A percentile compares a stretch with the other conserved stretches of the same genome.
phyloP scores from a whole-genome alignment of 2,113 vertebrate genomes.

The Mesembrinibis cayennensis region DNA sequence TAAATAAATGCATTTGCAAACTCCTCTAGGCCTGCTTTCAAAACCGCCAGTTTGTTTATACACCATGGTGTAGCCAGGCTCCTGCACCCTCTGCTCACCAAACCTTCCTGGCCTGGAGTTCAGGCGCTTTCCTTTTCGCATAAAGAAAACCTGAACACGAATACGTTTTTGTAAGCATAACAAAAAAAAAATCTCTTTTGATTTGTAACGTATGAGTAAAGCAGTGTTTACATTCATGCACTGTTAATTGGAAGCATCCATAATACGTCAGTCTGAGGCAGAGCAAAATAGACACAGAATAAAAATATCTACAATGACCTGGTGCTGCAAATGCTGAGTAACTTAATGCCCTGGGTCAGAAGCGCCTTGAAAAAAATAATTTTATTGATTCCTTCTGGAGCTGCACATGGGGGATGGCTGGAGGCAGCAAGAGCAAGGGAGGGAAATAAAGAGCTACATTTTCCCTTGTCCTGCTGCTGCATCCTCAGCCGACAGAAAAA shows the following conservation, averaged over 20 bases:
- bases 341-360: not conserved
- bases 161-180: not conserved
- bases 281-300: not conserved
- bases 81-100: not conserved
- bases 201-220: not conserved
- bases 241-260: not conserved
- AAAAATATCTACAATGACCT: constrained; percentile 2
- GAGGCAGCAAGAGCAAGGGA: not conserved
- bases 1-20: constrained; percentile 35
- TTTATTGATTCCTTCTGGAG: not conserved
- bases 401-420: not conserved
- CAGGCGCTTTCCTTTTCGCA: not conserved
- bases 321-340: not conserved
- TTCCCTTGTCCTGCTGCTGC: not conserved
- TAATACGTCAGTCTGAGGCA: not conserved
- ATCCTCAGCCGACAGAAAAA: not conserved
- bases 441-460: not conserved
- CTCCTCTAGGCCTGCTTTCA: constrained; percentile 25
- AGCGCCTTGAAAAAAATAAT: not conserved
- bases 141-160: not conserved
- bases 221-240: not conserved
- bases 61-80: not conserved
- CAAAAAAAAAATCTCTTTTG: not conserved
- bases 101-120: not conserved
- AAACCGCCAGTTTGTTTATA: not conserved